Conservation (phyloP, 1,140 invertebrate species). For the Atopsyche davidsoni region DNA sequence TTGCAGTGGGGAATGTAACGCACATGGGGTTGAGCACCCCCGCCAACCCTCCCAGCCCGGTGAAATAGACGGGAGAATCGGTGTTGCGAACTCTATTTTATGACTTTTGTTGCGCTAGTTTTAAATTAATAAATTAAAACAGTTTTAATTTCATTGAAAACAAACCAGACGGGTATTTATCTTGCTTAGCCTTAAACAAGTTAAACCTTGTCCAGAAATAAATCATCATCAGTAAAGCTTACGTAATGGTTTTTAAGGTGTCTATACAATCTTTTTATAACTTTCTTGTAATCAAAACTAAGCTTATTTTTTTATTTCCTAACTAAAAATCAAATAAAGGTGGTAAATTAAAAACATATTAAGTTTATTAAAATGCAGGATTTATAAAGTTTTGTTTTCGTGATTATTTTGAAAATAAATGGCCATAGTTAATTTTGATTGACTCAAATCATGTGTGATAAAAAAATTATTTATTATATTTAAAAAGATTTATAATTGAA, state of each 20-base stretch:
- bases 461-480: neutral
- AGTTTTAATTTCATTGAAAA: too few species aligned
- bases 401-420: neutral
- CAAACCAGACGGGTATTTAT: too few species aligned
- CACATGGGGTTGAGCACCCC: conserved; percentile 3
- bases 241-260: too few species aligned
- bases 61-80: too few species aligned
- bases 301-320: neutral
- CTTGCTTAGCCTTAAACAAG: too few species aligned
- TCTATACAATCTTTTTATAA: too few species aligned
- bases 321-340: neutral
- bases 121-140: too few species aligned
- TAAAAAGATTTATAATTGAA: too few species aligned
- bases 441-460: neutral
- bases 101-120: too few species aligned
- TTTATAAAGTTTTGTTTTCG: neutral
- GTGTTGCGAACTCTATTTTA: too few species aligned
- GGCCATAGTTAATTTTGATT: neutral
- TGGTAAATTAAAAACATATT: neutral
- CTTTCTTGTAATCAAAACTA: neutral
- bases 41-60: neutral
- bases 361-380: neutral
- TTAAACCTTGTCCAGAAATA: too few species aligned
- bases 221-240: too few species aligned
- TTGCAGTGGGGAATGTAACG: conserved; percentile 14